Conservation (phyloP, 2,888 invertebrate species). For the Graphium colonna region DNA sequence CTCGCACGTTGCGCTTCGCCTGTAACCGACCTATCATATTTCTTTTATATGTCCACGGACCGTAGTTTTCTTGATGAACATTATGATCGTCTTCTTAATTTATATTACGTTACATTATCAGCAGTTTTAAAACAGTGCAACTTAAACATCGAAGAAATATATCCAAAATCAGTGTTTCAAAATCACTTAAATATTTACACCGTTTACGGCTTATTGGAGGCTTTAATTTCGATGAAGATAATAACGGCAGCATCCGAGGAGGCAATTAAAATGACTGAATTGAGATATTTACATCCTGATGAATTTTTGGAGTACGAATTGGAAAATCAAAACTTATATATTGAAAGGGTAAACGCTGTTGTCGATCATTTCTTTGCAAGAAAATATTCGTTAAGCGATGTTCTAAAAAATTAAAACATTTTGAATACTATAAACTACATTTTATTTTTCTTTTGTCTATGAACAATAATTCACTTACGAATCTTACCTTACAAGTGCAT, state of each 20-base stretch:
- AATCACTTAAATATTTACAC: constrained; percentile 54
- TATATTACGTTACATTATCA: constrained; percentile 56
- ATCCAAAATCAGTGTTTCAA: constrained; percentile 47
- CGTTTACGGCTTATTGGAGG: constrained; percentile 58
- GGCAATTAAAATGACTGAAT: constrained; percentile 55
- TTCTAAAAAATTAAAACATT: constrained; percentile 37
- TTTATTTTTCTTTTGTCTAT: too few species aligned
- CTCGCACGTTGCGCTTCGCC: constrained; percentile 54
- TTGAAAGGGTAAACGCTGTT: constrained; percentile 55
- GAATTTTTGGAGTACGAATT: constrained; percentile 38
- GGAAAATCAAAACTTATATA: constrained; percentile 41
- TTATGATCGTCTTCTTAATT: constrained; percentile 46
- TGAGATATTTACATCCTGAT: constrained; percentile 46
- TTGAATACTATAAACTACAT: neutral
- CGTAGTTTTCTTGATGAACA: constrained; percentile 45
- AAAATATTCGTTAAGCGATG: constrained; percentile 45
- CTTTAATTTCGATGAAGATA: constrained; percentile 63
- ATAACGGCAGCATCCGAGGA: constrained; percentile 58
- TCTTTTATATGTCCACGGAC: constrained; percentile 56
- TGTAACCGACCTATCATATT: constrained; percentile 57
- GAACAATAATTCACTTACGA: too few species aligned
- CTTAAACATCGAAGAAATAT: constrained; percentile 46
- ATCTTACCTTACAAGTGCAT: too few species aligned
- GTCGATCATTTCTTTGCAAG: constrained; percentile 54
- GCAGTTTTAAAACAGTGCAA: constrained; percentile 54